A percentile compares a stretch with the other conserved stretches of the same genome.
phyloP scores from a whole-genome alignment of 2,888 invertebrate genomes.

The Buathra laborator region DNA sequence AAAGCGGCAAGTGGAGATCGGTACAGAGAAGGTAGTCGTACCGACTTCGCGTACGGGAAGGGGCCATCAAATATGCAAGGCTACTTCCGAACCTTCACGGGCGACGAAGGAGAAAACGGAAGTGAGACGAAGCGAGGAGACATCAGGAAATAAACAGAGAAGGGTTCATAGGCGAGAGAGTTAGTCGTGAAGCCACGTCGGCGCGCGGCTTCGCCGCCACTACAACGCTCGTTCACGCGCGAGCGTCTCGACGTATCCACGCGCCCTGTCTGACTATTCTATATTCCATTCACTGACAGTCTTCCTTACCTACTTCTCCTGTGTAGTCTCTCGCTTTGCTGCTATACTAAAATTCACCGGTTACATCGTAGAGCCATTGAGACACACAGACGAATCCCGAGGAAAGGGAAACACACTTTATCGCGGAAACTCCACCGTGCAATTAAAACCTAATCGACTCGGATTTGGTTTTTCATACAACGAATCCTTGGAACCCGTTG shows the following conservation, averaged over 20 bases:
- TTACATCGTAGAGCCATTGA: background rate
- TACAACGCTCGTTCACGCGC: slow-evolving; percentile 33
- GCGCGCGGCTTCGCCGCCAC: slow-evolving; percentile 21
- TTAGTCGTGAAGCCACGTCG: slow-evolving; percentile 30
- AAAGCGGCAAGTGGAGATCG: no score
- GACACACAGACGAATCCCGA: background rate
- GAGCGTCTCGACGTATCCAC: slow-evolving; percentile 22
- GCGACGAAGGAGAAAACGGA: slow-evolving; percentile 52
- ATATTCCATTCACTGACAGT: slow-evolving; percentile 38
- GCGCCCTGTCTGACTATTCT: slow-evolving; percentile 28
- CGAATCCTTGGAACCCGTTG: no score
- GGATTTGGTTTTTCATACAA: slow-evolving; percentile 19
- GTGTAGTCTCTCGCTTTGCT: background rate
- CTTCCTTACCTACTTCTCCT: slow-evolving; percentile 6
- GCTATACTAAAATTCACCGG: no score
- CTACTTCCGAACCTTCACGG: slow-evolving; percentile 77
- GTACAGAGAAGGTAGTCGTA: slow-evolving; percentile 39
- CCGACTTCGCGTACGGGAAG: slow-evolving; percentile 35
- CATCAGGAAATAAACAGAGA: slow-evolving; percentile 4
- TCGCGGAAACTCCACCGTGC: background rate
- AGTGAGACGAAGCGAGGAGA: slow-evolving; percentile 60
- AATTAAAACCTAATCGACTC: slow-evolving; percentile 43
- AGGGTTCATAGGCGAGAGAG: background rate
- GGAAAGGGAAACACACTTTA: background rate
- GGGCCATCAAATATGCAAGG: slow-evolving; percentile 81